Base-by-base conservation (phyloP, 2,797 vertebrate genomes). In the Peromyscus attwateri region DNA sequence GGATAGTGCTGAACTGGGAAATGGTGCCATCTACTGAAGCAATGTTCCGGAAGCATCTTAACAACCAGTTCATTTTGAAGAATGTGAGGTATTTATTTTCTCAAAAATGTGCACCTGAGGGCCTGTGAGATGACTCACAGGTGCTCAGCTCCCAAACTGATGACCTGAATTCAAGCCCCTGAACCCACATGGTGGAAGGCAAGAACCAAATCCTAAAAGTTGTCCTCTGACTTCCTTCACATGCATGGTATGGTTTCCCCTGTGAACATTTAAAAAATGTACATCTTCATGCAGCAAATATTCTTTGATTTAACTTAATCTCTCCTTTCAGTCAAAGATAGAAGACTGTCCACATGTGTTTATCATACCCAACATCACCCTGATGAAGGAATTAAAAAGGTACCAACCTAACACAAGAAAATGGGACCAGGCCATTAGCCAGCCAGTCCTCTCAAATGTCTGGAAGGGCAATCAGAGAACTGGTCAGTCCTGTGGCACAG, bases 21-120 rank as follows among this genome's bases (percentile, higher is more conserved):
- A 95, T 79, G 96, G 95, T 87, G 97, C 95, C 97, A 96, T 81
- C 97, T 97, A 88, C 90, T 93, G 97, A 95, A 90, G 10, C 70
- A 94, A 76, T 87, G 25, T 77, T 84, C 81, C 34, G 43, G 92
- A 76, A 76, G 68, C 79, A 83, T 64, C 62, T 89, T 87, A 66
- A 95, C 37, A 93, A 68, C 55, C 66, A 91, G 4, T 64, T 93
- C 43, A 62, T 87, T 92, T 82, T 52, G 55, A 81, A 93, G 84
- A 93, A 49, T 37, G 34, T 52, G 87, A 29, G 23, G 88, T 83
- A 25, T 60, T 62, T 40, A 83, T 92, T 83, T 88, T 79, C 34
- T 88, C 92, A 90, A 81, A 94, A n/a, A 71, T 70, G 21, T 73
- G 70, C 46, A 19, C 37, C 25, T 29, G 29, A 73, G 68, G 13